Evolutionary conservation across 2,888 invertebrate genomes (phyloP), one percentile per base, ranked within the genome.

Genomic region (Polydrusus pterygomalis): DNA sequence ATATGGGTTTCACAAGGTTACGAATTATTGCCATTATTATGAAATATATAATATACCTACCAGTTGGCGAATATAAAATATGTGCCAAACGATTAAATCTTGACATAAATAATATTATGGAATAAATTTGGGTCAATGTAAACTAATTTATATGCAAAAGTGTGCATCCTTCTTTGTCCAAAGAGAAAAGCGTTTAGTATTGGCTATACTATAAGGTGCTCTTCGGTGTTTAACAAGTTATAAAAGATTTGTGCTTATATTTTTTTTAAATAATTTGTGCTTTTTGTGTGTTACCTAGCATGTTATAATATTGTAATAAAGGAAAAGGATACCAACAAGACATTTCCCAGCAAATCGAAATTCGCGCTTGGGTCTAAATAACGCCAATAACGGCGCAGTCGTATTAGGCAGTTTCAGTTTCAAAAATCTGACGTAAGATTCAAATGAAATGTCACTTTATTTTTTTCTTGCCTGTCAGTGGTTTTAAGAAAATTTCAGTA

Each of bases 391-490:
- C 7, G 15, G 34, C 56, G 56, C 56, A 56, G 18, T 2, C 56
- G 30, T 34, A 8, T 8, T 34, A 15, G 15, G 6, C 7, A 56
- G 15, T 9, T 34, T 34, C 34, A n/a, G n/a, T 25, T 3, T 3
- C 25, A 1, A 30, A 56, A 56, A 56, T 56, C 34, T 56, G 56
- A 56, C 56, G 34, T 56, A 56, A 30, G 56, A 56, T 56, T 56
- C 15, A 56, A 56, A 47, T 67, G 67, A 34, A 56, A 47, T 67
- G 67, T 67, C 67, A 51, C 51, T 51, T 49, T 67, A 51, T 34
- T 62, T 62, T 51, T 67, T 67, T 34, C 17, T 51, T 51, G 38
- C 51, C 68, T 51, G 68, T 68, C 68, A 54, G 38, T 40, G 68
- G 54, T 54, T 40, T 40, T n/a, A 49, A 49, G 18, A 54, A 56